phyloP scores from a whole-genome alignment of 2,888 invertebrate genomes.

The Euzophera pinguis region DNA sequence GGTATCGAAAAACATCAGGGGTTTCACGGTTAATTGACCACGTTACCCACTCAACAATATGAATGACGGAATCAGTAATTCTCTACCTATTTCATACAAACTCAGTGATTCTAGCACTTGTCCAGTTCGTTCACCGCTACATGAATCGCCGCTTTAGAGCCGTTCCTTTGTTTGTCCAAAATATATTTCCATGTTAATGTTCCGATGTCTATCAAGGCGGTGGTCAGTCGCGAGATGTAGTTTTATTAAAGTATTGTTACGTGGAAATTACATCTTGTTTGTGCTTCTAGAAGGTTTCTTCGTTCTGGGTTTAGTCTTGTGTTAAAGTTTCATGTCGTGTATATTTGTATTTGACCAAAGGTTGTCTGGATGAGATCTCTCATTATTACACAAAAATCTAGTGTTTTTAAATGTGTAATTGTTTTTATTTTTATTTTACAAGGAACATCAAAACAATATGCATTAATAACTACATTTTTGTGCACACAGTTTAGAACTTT shows the following conservation, averaged over 20 bases:
- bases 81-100: not conserved
- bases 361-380: too few relatives aligned
- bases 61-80: too few relatives aligned
- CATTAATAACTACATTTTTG: too few relatives aligned
- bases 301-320: not conserved
- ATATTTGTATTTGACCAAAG: too few relatives aligned
- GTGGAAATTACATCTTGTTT: conserved; percentile 4
- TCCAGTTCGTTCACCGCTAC: conserved; percentile 1
- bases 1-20: too few relatives aligned
- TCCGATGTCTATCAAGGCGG: not conserved
- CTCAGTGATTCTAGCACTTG: not conserved
- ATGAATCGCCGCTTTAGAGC: conserved; percentile 5
- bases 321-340: not conserved
- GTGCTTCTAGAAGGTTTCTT: not conserved
- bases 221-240: not conserved
- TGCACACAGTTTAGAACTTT: too few relatives aligned
- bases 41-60: too few relatives aligned
- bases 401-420: too few relatives aligned
- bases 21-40: too few relatives aligned
- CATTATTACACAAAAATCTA: too few relatives aligned
- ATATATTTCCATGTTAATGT: conserved; percentile 2
- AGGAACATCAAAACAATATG: too few relatives aligned
- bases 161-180: not conserved
- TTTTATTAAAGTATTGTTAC: conserved; percentile 1
- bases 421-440: too few relatives aligned